Evolutionary conservation across 2,113 vertebrate species (phyloP).

Genomic region (Tachysurus vachellii): DNA sequence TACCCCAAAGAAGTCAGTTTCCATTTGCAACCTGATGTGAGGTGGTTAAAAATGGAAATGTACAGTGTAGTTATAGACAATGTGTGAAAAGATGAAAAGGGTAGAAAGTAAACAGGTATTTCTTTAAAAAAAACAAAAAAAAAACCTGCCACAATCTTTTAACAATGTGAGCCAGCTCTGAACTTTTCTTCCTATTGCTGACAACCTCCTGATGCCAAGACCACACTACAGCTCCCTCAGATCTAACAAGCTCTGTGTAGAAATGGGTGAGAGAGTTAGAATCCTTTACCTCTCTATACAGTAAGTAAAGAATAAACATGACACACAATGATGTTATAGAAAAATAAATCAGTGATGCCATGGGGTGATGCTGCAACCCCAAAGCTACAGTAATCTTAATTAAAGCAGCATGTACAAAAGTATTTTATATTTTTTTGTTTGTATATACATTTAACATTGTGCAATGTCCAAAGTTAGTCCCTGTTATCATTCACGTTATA

Average conservation of each 20-base stretch:
- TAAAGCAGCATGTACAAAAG: neutral
- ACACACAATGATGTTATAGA: too few relatives aligned
- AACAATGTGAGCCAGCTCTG: constrained; percentile 2
- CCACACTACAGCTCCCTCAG: neutral
- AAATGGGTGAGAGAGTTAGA: neutral
- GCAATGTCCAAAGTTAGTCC: neutral
- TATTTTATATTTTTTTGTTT: neutral
- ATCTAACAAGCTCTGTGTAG: constrained; percentile 18
- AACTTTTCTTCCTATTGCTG: constrained; percentile 29
- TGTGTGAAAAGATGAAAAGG: neutral
- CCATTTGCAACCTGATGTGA: neutral
- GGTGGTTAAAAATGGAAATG: neutral
- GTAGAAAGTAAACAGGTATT: neutral
- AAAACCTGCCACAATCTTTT: neutral
- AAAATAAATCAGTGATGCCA: neutral
- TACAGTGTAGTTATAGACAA: neutral
- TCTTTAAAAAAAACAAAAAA: neutral
- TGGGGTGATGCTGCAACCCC: neutral
- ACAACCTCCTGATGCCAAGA: constrained; percentile 32
- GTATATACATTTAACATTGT: neutral
- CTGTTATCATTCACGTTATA: neutral
- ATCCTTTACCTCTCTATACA: neutral
- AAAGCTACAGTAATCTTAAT: neutral
- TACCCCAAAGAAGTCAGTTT: constrained; percentile 9
- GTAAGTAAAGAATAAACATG: neutral